These are phyloP conservation scores for Polylopha cassiicola DNA, from an alignment of 2,888 invertebrate genomes.

Conservation along the genomic window DNA sequence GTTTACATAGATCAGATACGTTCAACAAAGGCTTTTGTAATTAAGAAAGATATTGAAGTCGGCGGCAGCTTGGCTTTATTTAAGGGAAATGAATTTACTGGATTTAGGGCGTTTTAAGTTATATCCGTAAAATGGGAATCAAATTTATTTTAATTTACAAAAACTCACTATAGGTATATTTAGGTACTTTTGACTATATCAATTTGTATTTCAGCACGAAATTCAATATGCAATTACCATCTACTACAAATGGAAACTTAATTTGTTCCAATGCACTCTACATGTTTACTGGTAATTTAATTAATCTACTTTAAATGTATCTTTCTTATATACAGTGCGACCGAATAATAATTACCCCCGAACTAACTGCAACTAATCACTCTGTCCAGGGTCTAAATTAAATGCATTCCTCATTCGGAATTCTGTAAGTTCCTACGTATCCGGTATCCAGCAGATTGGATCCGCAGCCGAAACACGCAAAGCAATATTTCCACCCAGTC, in stretches of 20 bases:
- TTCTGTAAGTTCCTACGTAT: constrained; percentile 14
- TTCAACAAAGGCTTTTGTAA: constrained; percentile 77
- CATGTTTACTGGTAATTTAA: too few species aligned
- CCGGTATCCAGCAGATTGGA: constrained; percentile 31
- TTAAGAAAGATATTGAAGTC: constrained; percentile 77
- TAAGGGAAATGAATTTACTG: constrained; percentile 73
- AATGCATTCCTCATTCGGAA: constrained; percentile 10
- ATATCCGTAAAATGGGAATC: constrained; percentile 43
- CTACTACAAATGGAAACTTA: too few species aligned
- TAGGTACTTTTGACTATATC: too few species aligned
- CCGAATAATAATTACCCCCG: too few species aligned
- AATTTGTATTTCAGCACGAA: too few species aligned
- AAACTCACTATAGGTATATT: too few species aligned
- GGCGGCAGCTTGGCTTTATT: constrained; percentile 73
- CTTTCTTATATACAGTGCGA: too few species aligned
- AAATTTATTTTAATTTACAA: too few species aligned
- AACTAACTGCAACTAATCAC: too few species aligned
- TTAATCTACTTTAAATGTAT: too few species aligned
- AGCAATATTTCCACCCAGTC: constrained; percentile 59
- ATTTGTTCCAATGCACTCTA: too few species aligned
- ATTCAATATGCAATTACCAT: too few species aligned
- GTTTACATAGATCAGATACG: constrained; percentile 77
- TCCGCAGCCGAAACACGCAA: constrained; percentile 54
- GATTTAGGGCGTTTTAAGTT: constrained; percentile 66
- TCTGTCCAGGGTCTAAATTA: constrained; percentile 3